Evolutionary conservation across 2,888 invertebrate genomes (phyloP).

Genomic region (Volucella inanis): DNA sequence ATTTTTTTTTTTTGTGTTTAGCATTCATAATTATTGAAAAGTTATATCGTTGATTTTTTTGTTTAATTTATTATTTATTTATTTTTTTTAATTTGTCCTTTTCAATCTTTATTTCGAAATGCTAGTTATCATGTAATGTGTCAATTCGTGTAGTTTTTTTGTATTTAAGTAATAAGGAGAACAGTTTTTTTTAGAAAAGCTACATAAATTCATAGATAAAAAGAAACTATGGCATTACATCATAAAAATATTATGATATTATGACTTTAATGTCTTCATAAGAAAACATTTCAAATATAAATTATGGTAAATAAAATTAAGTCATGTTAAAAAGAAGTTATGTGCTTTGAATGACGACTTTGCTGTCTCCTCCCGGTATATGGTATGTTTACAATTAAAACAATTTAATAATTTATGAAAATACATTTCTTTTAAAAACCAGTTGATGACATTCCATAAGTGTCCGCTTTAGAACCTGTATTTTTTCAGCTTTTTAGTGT

Average conservation of each 20-base stretch:
- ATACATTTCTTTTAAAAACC: too few species aligned
- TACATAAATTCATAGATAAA: neutral
- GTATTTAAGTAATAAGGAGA: constrained; percentile 69
- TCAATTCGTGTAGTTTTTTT: constrained; percentile 37
- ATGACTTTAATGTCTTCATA: neutral
- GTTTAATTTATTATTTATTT: too few species aligned
- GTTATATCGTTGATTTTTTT: neutral
- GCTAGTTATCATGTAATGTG: constrained; percentile 40
- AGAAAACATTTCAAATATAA: too few species aligned
- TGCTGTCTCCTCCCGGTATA: too few species aligned
- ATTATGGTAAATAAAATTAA: too few species aligned
- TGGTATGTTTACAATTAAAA: too few species aligned
- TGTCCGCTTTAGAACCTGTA: too few species aligned
- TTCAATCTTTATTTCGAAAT: constrained; percentile 7
- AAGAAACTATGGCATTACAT: neutral
- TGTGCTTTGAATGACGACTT: too few species aligned
- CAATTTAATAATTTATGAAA: too few species aligned
- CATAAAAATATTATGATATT: neutral
- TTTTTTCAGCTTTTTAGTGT: too few species aligned
- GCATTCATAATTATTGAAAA: constrained; percentile 18
- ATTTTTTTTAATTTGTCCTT: neutral
- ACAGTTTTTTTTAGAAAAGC: constrained; percentile 6
- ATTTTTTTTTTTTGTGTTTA: constrained; percentile 16
- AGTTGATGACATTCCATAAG: too few species aligned
- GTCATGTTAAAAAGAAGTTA: too few species aligned